These are phyloP conservation scores for Tortrix viridana DNA, from an alignment of 2,888 invertebrate species.

Conservation along the genomic window DNA sequence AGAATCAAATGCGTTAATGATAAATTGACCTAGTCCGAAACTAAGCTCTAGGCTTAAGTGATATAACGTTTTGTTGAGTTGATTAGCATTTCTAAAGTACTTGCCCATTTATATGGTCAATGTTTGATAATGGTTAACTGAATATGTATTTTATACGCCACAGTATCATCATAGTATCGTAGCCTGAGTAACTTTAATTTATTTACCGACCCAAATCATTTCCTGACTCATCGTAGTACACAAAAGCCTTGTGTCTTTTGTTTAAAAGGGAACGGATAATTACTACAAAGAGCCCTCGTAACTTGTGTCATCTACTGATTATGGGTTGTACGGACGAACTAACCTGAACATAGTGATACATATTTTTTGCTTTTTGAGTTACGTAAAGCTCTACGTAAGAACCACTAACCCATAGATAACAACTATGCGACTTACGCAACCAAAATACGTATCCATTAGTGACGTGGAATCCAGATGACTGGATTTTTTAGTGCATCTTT, in stretches of 20 bases:
- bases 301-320: slow-evolving; percentile 17
- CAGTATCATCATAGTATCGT: neutral
- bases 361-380: slow-evolving; percentile 8
- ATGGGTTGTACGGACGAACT: slow-evolving; percentile 8
- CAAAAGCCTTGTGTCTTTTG: slow-evolving; percentile 22
- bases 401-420: slow-evolving; percentile 10
- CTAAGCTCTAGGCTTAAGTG: neutral
- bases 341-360: slow-evolving; percentile 15
- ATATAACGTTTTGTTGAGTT: slow-evolving; percentile 3
- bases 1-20: neutral
- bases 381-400: slow-evolving; percentile 31
- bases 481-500: neutral
- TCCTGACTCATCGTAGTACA: slow-evolving; percentile 23
- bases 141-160: slow-evolving; percentile 22
- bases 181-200: slow-evolving; percentile 14
- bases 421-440: slow-evolving; percentile 25
- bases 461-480: slow-evolving; percentile 16
- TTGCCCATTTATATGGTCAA: neutral
- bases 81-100: neutral
- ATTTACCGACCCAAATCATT: slow-evolving; percentile 15
- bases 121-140: slow-evolving; percentile 15
- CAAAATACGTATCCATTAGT: slow-evolving; percentile 22
- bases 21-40: too few relatives aligned
- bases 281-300: slow-evolving; percentile 10
- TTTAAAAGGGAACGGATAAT: slow-evolving; percentile 9